Base-by-base conservation (phyloP, 2,888 invertebrate genomes). In the Erebia epiphron region DNA sequence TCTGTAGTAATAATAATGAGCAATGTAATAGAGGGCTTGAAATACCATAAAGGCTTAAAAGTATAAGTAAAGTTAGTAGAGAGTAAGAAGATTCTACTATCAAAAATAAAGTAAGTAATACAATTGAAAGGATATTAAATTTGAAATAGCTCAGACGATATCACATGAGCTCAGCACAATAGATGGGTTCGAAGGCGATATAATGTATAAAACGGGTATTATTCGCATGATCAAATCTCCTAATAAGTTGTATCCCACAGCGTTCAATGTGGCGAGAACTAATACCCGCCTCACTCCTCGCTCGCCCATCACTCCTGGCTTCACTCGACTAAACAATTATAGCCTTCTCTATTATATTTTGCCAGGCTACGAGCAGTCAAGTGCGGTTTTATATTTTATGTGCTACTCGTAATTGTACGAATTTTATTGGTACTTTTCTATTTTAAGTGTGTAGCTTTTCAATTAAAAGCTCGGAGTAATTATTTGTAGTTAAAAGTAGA, bases 191-290 rank as follows among this genome's bases (percentile, higher is more conserved):
- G 71, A 68, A 70, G 87, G 88, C 89, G 91, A 91, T 91, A 92
- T 91, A 91, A 91, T 87, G 88, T 91, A 89, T 89, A 88, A 89
- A 89, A 85, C 88, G 89, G 81, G 88, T 87, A 88, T 92, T 90
- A 89, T 86, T 88, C 92, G 92, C 91, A 87, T 91, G 92, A 91
- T 90, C 90, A 88, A 85, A 88, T 90, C 88, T 84, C 91, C 90
- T 92, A 92, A 92, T 92, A 92, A 92, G 91, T 91, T 88, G 90
- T 90, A 90, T 89, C 88, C 89, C 88, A 86, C 90, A 89, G 87
- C 86, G 91, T 82, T 88, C 88, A 90, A 90, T 90, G 91, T 87
- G 86, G 87, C 91, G 92, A 86, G 81, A 86, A 85, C 84, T 89
- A 89, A 90, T 88, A 86, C 86, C 86, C 79, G 74, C 72, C 75